phyloP scores from a whole-genome alignment of 2,113 vertebrate genomes.

The Chiloscyllium plagiosum region DNA sequence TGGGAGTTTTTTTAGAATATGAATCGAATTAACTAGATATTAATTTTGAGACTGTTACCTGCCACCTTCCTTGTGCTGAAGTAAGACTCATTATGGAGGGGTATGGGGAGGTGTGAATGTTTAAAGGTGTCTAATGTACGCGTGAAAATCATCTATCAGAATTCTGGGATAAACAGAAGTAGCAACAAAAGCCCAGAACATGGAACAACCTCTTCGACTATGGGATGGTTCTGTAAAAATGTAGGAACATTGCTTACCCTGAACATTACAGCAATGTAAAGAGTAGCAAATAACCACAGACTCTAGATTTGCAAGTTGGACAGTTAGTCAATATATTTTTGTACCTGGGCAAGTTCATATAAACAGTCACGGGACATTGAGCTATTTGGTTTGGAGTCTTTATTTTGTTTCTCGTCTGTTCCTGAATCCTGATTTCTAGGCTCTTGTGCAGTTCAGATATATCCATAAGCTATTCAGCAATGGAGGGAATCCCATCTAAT shows the following conservation, averaged over 20 bases:
- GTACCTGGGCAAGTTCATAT: background rate
- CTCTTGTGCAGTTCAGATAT: background rate
- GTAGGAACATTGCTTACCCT: no score
- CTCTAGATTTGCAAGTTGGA: background rate
- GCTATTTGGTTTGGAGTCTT: background rate
- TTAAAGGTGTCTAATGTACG: no score
- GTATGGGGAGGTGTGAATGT: no score
- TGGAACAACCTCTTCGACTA: no score
- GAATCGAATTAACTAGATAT: background rate
- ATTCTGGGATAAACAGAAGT: no score
- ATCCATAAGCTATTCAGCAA: background rate
- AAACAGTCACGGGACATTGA: background rate
- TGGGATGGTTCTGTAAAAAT: no score
- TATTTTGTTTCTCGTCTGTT: background rate
- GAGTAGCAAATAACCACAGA: background rate
- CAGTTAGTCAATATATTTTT: background rate
- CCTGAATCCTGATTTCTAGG: background rate
- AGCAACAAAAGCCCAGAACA: no score
- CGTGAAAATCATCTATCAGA: no score
- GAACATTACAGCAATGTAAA: background rate
- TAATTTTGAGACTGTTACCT: background rate
- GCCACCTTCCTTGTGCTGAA: background rate
- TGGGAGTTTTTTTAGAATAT: background rate
- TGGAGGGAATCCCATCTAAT: background rate
- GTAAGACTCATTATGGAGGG: background rate